phyloP scores from a whole-genome alignment of 2,888 invertebrate species.

The Melieria picta region DNA sequence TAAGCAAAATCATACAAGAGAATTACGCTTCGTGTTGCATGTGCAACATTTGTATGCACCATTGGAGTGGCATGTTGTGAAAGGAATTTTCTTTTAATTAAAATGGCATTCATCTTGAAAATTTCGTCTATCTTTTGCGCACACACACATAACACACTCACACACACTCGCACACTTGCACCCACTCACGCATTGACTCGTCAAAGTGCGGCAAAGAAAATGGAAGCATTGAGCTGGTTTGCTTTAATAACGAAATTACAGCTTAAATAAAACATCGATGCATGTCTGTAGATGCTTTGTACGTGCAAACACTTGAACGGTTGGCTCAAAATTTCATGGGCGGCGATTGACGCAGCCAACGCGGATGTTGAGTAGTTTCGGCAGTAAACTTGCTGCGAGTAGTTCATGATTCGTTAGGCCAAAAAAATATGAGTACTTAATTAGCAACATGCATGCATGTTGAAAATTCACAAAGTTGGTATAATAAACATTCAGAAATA shows the following conservation, averaged over 20 bases:
- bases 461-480: background rate
- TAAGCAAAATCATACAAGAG: too few relatives aligned
- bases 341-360: background rate
- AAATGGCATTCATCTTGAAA: conserved; percentile 31
- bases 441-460: background rate
- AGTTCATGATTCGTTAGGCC: conserved; percentile 3
- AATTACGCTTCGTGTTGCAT: too few relatives aligned
- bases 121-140: conserved; percentile 4
- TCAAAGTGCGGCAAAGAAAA: conserved; percentile 17
- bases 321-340: background rate
- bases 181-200: background rate
- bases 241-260: conserved; percentile 29
- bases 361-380: background rate
- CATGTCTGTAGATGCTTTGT: background rate
- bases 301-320: conserved; percentile 1
- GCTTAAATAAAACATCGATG: conserved; percentile 19
- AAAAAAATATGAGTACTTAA: background rate
- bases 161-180: background rate
- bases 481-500: too few relatives aligned
- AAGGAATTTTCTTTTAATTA: conserved; percentile 30
- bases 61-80: conserved; percentile 1
- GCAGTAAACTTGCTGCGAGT: background rate
- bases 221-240: conserved; percentile 22
- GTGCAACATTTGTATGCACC: too few relatives aligned
- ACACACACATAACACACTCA: background rate